Evolutionary conservation across 2,888 invertebrate species (phyloP).

Genomic region (Lasioglossum leucozonium): DNA sequence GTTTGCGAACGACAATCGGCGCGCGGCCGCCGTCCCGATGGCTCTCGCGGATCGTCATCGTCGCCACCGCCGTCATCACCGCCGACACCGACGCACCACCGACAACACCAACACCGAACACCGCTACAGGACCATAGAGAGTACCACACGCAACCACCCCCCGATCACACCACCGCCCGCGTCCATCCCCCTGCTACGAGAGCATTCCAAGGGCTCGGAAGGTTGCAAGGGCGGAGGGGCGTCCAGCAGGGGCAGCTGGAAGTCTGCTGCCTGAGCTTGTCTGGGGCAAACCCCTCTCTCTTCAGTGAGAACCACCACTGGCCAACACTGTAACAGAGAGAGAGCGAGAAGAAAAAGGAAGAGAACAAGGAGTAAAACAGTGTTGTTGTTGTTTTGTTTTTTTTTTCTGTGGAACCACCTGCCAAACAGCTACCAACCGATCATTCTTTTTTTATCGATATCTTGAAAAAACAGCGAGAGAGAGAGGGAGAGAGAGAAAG

Average conservation of each 20-base stretch:
- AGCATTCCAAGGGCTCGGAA: constrained; percentile 71
- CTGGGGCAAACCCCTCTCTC: constrained; percentile 78
- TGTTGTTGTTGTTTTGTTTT: background rate
- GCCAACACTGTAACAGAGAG: constrained; percentile 81
- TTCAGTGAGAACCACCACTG: constrained; percentile 81
- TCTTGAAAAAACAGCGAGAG: background rate
- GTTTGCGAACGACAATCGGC: constrained; percentile 80
- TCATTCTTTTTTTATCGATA: too few species aligned
- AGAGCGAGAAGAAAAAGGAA: constrained; percentile 71
- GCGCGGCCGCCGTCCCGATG: constrained; percentile 67
- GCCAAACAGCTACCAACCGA: too few species aligned
- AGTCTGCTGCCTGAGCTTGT: constrained; percentile 76
- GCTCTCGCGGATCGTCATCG: constrained; percentile 46
- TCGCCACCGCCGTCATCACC: constrained; percentile 31
- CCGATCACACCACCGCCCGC: constrained; percentile 58
- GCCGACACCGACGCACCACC: constrained; percentile 27
- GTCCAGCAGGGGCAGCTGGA: constrained; percentile 78
- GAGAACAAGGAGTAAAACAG: background rate
- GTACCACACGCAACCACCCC: constrained; percentile 4
- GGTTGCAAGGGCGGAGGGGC: constrained; percentile 73
- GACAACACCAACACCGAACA: constrained; percentile 23
- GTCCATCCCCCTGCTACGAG: constrained; percentile 68
- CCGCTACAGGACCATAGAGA: background rate
- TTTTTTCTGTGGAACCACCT: too few species aligned
- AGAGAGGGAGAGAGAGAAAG: too few species aligned